phyloP scores from a whole-genome alignment of 2,888 invertebrate genomes.

The Brachynemurus nebulosus region DNA sequence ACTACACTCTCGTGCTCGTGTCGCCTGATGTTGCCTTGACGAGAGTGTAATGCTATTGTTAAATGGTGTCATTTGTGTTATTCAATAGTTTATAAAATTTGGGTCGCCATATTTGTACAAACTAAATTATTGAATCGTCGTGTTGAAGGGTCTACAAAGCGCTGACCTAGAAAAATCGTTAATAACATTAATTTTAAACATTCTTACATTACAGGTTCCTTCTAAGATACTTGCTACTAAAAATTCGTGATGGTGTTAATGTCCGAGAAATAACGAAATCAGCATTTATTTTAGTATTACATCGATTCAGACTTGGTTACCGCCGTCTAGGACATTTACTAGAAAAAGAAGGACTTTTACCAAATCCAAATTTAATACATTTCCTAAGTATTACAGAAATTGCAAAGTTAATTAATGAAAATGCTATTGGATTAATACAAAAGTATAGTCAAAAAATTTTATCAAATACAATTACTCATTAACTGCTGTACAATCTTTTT shows the following conservation, averaged over 20 bases:
- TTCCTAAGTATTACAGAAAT: slow-evolving; percentile 56
- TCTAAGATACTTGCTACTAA: slow-evolving; percentile 45
- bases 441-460: slow-evolving; percentile 10
- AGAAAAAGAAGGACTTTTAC: slow-evolving; percentile 46
- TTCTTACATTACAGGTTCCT: slow-evolving; percentile 38
- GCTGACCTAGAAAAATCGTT: no score
- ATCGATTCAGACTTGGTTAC: slow-evolving; percentile 46
- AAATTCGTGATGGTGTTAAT: slow-evolving; percentile 44
- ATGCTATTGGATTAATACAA: slow-evolving; percentile 20
- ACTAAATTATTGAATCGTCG: no score
- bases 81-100: no score
- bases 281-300: slow-evolving; percentile 35
- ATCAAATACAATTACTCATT: not conserved
- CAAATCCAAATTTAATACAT: slow-evolving; percentile 48
- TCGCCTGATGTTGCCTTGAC: no score
- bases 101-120: no score
- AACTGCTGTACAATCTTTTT: slow-evolving; percentile 15
- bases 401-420: slow-evolving; percentile 33
- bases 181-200: no score
- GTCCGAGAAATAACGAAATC: slow-evolving; percentile 55
- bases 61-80: no score
- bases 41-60: no score
- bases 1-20: no score
- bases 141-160: no score
- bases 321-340: slow-evolving; percentile 41